phyloP scores from a whole-genome alignment of 53 echinoderm and acorn worm species.

The Patiria pectinifera region DNA sequence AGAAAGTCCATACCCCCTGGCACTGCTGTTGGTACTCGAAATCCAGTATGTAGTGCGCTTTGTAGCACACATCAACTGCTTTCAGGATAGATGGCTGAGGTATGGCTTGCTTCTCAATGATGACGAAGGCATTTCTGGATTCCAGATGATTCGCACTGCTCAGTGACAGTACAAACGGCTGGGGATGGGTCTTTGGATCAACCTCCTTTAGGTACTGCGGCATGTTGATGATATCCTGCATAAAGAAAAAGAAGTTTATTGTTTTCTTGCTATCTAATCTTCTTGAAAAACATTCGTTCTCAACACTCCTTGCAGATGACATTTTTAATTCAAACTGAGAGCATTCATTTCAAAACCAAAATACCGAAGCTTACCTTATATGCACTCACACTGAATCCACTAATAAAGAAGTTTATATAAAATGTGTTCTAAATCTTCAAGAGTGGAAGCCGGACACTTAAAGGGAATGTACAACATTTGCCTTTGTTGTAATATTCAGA shows the following conservation, averaged over 20 bases:
- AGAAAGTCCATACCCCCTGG: conserved; percentile 58
- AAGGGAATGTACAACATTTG: no score
- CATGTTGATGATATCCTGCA: conserved; percentile 28
- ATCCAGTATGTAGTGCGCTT: conserved; percentile 42
- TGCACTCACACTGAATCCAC: no score
- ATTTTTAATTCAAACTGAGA: not conserved
- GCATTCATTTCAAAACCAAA: no score
- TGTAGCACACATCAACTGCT: conserved; percentile 60
- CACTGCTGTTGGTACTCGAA: conserved; percentile 50
- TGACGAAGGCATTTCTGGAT: conserved; percentile 5
- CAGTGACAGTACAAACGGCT: conserved; percentile 15
- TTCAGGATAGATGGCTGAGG: conserved; percentile 41
- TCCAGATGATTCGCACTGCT: not conserved
- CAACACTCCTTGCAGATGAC: not conserved
- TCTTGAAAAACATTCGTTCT: not conserved
- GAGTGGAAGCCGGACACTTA: no score
- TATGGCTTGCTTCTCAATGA: conserved; percentile 8
- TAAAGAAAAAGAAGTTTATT: not conserved
- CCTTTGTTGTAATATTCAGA: no score
- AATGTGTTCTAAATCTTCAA: no score
- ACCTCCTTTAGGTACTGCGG: conserved; percentile 15
- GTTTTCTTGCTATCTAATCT: no score
- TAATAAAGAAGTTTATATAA: no score
- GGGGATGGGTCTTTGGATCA: conserved; percentile 16
- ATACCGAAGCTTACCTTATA: no score